Conservation (phyloP, 2,888 invertebrate species). For the Hipparchia sbordonii region DNA sequence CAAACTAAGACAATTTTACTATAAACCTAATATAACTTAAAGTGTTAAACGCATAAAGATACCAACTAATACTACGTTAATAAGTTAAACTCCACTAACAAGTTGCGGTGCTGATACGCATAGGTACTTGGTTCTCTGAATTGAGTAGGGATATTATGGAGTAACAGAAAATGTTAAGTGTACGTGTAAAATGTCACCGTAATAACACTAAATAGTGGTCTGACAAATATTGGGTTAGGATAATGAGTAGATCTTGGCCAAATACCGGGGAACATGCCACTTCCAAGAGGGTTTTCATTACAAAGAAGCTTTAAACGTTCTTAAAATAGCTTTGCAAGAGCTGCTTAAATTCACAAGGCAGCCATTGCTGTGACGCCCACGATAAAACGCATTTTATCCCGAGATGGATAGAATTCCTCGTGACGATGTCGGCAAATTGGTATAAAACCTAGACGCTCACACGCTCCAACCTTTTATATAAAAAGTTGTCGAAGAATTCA, state of each 20-base stretch:
- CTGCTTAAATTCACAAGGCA: constrained; percentile 16
- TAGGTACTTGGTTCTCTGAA: not conserved
- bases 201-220: constrained; percentile 4
- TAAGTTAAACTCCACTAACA: too few relatives aligned
- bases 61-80: too few relatives aligned
- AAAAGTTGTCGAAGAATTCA: constrained; percentile 29
- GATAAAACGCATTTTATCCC: constrained; percentile 25
- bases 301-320: constrained; percentile 12
- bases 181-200: not conserved
- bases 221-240: constrained; percentile 10
- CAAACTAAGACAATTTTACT: too few relatives aligned
- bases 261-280: constrained; percentile 13
- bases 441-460: constrained; percentile 36
- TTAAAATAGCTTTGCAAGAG: constrained; percentile 16
- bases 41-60: too few relatives aligned
- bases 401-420: constrained; percentile 33
- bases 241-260: constrained; percentile 1
- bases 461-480: constrained; percentile 28
- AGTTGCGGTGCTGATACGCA: not conserved
- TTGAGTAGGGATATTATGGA: not conserved
- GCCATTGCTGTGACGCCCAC: constrained; percentile 17
- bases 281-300: constrained; percentile 4
- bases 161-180: not conserved
- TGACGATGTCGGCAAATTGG: constrained; percentile 34
- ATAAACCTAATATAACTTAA: too few relatives aligned